Evolutionary conservation across 1,140 invertebrate species (phyloP), one percentile per base, ranked within the genome.

Genomic region (Frieseomelitta varia): DNA sequence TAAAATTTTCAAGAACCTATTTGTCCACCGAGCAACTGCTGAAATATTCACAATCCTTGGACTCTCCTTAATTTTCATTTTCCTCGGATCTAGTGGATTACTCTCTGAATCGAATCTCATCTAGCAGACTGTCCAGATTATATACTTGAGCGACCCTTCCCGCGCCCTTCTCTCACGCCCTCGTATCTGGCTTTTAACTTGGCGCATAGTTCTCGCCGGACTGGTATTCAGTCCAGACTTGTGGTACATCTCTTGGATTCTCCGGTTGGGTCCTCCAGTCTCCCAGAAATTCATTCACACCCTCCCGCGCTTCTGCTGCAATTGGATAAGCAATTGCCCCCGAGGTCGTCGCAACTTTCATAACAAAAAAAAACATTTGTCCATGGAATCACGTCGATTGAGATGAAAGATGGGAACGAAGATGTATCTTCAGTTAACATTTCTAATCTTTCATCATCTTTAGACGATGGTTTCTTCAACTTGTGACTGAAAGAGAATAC

Each of bases 131-230:
- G 69, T 47, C 81, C 53, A 8, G 63, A 53, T 77, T 77, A 77
- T 77, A 82, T 51, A 77, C 53, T 68, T 30, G 17, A 14, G 2
- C 39, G 27, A 55, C 58, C 30, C n/a, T 39, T 27, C 19, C 73
- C 24, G 1, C 21, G 11, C 3, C 61, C n/a, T 55, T 19, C 4
- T 21, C 55, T 65, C 3, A 8, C 74, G 67, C 10, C 10, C 61
- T 34, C 19, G 15, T 55, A 10, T 69, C 81, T 78, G 67, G 53
- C 81, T 78, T 78, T 78, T 77, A 78, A 75, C 39, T 69, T 68
- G 65, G 53, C 17, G 81, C 81, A 78, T 78, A 83, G 75, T 83
- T 83, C 81, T 83, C 74, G n/a, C 19, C 61, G 55, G 65, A 83
- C 65, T 83, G 65, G 39, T 78, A 83, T 69, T 55, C 53, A 30